phyloP scores from a whole-genome alignment of 1,140 invertebrate genomes.

The Hydropsyche tenuis region DNA sequence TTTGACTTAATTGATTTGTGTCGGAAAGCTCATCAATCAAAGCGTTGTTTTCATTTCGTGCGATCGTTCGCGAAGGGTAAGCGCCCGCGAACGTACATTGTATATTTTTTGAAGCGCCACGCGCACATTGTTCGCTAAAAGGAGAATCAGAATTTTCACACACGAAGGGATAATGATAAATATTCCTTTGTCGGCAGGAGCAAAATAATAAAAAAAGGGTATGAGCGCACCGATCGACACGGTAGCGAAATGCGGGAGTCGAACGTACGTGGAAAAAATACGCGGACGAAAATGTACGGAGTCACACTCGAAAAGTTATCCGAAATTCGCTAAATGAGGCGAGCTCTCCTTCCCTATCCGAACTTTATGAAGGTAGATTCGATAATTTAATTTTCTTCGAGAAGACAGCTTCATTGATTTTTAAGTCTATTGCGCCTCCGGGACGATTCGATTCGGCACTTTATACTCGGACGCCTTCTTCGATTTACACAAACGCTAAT shows the following conservation, averaged over 20 bases:
- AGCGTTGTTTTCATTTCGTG: slow-evolving; percentile 1
- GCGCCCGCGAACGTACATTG: slow-evolving; percentile 11
- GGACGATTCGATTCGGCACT: slow-evolving; percentile 9
- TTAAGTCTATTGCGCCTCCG: slow-evolving; percentile 25
- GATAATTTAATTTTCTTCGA: slow-evolving; percentile 48
- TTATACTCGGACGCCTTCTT: neutral
- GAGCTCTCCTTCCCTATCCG: slow-evolving; percentile 3
- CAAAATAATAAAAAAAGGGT: neutral
- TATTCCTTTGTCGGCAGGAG: slow-evolving; percentile 31
- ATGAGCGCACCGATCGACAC: neutral
- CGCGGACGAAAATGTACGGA: slow-evolving; percentile 21
- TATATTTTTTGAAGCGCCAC: slow-evolving; percentile 10
- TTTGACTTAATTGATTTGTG: slow-evolving; percentile 18
- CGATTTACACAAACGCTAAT: neutral
- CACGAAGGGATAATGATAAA: slow-evolving; percentile 39
- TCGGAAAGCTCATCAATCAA: slow-evolving; percentile 23
- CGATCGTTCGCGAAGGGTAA: slow-evolving; percentile 2
- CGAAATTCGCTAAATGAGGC: neutral
- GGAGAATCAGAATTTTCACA: slow-evolving; percentile 37
- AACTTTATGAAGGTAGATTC: slow-evolving; percentile 40
- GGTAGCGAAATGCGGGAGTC: neutral
- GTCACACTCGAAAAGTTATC: slow-evolving; percentile 32
- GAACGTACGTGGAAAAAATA: neutral
- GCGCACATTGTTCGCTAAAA: slow-evolving; percentile 12
- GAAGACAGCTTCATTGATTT: slow-evolving; percentile 40